Conservation (phyloP, 2,797 vertebrate species). For the Sparidentex hasta region DNA sequence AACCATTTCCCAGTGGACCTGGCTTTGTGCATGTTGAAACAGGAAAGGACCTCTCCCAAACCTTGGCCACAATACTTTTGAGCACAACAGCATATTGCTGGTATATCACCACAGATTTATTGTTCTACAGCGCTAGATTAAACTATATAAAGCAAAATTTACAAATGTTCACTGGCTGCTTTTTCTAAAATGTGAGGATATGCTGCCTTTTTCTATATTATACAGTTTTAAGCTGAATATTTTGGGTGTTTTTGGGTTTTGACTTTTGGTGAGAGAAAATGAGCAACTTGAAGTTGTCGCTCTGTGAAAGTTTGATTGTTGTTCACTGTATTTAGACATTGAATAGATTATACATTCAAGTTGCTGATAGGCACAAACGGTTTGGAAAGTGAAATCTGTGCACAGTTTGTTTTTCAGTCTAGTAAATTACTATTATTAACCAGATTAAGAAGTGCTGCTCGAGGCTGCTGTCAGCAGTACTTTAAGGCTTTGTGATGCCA, state of each 20-base stretch:
- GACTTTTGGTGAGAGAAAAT: background rate
- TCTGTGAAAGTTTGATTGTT: background rate
- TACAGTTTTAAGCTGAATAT: background rate
- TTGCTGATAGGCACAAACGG: background rate
- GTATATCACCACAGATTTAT: background rate
- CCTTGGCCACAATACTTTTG: background rate
- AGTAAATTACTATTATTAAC: background rate
- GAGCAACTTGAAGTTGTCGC: background rate
- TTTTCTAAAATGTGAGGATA: background rate
- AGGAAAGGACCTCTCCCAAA: background rate
- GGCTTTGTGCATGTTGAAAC: conserved; percentile 7
- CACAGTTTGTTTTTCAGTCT: too few relatives aligned
- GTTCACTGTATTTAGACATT: background rate
- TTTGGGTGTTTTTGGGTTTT: background rate
- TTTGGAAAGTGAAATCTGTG: background rate
- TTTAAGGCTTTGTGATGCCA: conserved; percentile 15
- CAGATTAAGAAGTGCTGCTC: background rate
- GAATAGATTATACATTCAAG: background rate
- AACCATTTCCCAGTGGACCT: background rate
- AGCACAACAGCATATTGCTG: background rate
- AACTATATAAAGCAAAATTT: background rate
- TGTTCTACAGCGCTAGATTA: background rate
- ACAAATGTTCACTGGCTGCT: background rate
- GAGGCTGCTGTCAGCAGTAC: background rate
- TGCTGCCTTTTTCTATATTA: background rate